Evolutionary conservation across 1,140 invertebrate genomes (phyloP), one percentile per base, ranked within the genome.

Genomic region (Vanessa atalanta): DNA sequence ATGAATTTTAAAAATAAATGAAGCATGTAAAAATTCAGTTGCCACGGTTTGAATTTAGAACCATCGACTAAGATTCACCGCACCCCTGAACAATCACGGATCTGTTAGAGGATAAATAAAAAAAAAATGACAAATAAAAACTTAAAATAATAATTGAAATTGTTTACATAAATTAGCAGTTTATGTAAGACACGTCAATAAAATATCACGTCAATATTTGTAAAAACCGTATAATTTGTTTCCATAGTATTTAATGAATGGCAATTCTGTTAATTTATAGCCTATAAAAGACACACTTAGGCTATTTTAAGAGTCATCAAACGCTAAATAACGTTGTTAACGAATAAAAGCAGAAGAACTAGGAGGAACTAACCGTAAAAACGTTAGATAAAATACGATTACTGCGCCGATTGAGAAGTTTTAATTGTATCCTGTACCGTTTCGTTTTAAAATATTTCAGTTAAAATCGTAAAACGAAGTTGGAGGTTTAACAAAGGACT

Each of bases 241-340:
- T 43, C 7, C 7, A 53, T 53, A 53, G 0, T 53, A n/a, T 53
- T 53, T 20, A 20, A 53, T 53, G n/a, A 16, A 53, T 16, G 15
- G 15, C 8, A 16, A 53, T 53, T 53, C 51, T 16, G 8, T 7
- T 53, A 48, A 26, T 67, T 67, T 53, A 67, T 55, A 12, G 50
- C 8, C 23, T 2, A 67, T 67, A 53, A 67, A 67, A 67, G 50
- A 53, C 65, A 53, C 65, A 51, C 53, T 67, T 55, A 67, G 53
- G n/a, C 65, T 47, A 20, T 67, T 16, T 43, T 13, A 53, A 48
- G 65, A 67, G n/a, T 16, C 51, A 53, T 53, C 51, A 53, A 53
- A 9, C n/a, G 51, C n/a, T 53, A 53, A 53, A 53, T 53, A 16
- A 53, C 51, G n/a, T 16, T 53, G 51, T 16, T 20, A 53, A 53